Evolutionary conservation across 2,888 invertebrate genomes (phyloP), one percentile per base, ranked within the genome.

Genomic region (Sympetrum striolatum): DNA sequence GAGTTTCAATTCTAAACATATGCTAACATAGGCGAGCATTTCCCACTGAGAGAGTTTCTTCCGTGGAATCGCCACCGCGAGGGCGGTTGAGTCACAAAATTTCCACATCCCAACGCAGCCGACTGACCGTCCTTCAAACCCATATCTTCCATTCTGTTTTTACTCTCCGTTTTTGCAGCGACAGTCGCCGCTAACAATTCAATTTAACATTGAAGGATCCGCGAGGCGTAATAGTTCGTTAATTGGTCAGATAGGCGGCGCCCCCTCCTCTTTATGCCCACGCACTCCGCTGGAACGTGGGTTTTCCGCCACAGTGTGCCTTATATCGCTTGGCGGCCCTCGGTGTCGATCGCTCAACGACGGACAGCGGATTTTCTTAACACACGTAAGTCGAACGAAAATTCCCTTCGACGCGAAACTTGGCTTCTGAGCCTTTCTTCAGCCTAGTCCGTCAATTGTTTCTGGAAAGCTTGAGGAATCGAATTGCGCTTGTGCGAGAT

Each of bases 181-280:
- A 53, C 25, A 73, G 31, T 31, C 8, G 12, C 31, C 64, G 64
- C 25, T 73, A 64, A 64, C 64, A n/a, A 22, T 25, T 73, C 73
- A 93, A 93, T 93, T 93, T 93, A 93, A 93, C 93, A 93, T 93
- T 93, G 93, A 93, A 93, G 93, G 93, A 93, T 92, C 92, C 80
- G 91, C 91, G 91, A 81, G 91, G 91, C 91, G 90, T 90, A 91
- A 90, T 90, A 80, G 91, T 82, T 90, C 90, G 86, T 39, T 90
- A 90, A 90, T 90, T 90, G 80, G 90, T 90, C 90, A 79, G 31
- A 90, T 91, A 86, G 90, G 90, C 48, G 90, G 22, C 91, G 90
- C 91, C 73, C 73, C 58, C 35, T 35, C 58, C 82, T 58, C 82
- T 58, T 58, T 18, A 82, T 82, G 82, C 82, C 53, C 58, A 82